Evolutionary conservation across 2,797 vertebrate species (phyloP).

Genomic region (Coregonus sp.): DNA sequence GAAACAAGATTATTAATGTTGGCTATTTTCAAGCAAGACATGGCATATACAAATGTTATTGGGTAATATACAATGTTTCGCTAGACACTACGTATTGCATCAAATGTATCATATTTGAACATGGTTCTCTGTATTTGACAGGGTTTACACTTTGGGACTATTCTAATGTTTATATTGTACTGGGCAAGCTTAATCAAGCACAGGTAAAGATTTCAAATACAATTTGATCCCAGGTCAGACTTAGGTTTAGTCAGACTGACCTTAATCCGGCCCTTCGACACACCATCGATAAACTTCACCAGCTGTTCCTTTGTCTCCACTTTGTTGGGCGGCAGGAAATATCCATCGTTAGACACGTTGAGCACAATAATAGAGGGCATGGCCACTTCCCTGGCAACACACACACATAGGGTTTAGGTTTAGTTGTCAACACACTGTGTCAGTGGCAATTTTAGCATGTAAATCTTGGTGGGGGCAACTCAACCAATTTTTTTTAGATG

Average conservation of each 20-base stretch:
- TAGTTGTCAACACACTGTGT: neutral
- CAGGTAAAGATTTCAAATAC: neutral
- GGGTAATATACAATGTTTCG: neutral
- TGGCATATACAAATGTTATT: neutral
- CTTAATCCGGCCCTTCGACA: constrained; percentile 82
- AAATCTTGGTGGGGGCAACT: too few relatives aligned
- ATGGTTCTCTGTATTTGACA: neutral
- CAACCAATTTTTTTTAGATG: too few relatives aligned
- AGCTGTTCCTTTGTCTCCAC: constrained; percentile 81
- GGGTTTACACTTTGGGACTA: neutral
- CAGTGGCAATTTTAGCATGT: too few relatives aligned
- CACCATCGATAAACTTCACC: constrained; percentile 83
- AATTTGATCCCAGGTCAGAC: neutral
- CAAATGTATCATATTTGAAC: neutral
- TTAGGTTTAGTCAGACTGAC: constrained; percentile 59
- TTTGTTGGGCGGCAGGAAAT: constrained; percentile 80
- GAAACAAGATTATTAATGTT: constrained; percentile 21
- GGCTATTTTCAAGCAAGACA: neutral
- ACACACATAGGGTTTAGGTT: neutral
- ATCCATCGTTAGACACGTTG: constrained; percentile 91
- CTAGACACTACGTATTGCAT: neutral
- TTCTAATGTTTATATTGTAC: too few relatives aligned
- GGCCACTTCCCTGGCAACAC: constrained; percentile 76
- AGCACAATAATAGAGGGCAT: constrained; percentile 87
- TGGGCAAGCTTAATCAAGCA: too few relatives aligned